Conservation (phyloP, 1,140 invertebrate species). For the Leptinotarsa lineolata region DNA sequence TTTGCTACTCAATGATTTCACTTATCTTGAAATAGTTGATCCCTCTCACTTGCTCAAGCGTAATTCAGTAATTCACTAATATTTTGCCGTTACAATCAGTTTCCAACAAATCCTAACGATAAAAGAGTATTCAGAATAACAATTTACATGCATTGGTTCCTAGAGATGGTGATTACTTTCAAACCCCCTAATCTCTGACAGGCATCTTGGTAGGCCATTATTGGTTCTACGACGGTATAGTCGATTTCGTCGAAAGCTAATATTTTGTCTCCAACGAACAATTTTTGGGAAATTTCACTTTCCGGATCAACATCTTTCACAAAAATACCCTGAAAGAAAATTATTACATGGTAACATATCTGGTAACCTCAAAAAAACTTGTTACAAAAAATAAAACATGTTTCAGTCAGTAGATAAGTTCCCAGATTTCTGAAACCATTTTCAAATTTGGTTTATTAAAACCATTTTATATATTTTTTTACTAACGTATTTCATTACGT, state of each 20-base stretch:
- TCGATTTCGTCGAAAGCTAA: constrained; percentile 52
- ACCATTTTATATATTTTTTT: too few species aligned
- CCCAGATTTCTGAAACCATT: too few species aligned
- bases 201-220: constrained; percentile 50
- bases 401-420: not conserved
- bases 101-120: not conserved
- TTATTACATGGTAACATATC: constrained; percentile 1
- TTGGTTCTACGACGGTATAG: constrained; percentile 49
- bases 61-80: not conserved
- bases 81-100: not conserved
- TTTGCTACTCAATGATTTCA: not conserved
- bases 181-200: constrained; percentile 42
- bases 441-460: too few species aligned
- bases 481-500: too few species aligned
- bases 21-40: not conserved
- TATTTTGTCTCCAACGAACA: constrained; percentile 51
- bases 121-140: not conserved
- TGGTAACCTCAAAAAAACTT: not conserved
- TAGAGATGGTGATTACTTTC: constrained; percentile 44
- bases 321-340: constrained; percentile 50
- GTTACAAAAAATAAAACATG: not conserved
- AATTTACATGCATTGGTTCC: constrained; percentile 33
- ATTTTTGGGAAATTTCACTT: constrained; percentile 49
- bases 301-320: constrained; percentile 49
- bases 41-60: not conserved